Conservation (phyloP, 2,888 invertebrate species). For the Caenorhabditis sp. region DNA sequence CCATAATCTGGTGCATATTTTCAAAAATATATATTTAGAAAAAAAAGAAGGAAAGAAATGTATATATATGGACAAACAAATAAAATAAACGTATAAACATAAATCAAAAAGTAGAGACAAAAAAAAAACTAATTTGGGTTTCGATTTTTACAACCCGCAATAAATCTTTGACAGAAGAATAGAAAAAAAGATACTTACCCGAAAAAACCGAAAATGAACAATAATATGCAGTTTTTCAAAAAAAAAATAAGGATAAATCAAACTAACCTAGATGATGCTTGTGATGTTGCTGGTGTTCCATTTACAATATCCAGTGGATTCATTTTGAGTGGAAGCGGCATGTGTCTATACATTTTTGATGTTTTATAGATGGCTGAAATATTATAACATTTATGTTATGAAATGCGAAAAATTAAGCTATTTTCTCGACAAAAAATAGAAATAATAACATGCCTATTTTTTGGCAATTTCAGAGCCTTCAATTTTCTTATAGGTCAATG, state of each 20-base stretch:
- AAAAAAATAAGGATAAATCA: not conserved
- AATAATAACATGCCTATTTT: too few relatives aligned
- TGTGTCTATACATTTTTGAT: not conserved
- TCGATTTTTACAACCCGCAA: not conserved
- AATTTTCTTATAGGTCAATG: too few relatives aligned
- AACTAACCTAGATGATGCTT: not conserved
- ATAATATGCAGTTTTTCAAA: not conserved
- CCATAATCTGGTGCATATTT: too few relatives aligned
- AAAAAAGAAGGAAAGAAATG: not conserved
- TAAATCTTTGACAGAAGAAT: not conserved
- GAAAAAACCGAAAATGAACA: not conserved
- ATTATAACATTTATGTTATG: too few relatives aligned
- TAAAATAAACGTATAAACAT: not conserved
- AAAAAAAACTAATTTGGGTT: not conserved
- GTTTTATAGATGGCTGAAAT: not conserved
- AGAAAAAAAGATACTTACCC: not conserved
- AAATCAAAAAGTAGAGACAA: constrained; percentile 1
- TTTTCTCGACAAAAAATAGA: too few relatives aligned
- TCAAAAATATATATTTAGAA: too few relatives aligned
- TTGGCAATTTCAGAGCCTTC: too few relatives aligned
- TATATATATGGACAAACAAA: not conserved
- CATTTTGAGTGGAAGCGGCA: not conserved
- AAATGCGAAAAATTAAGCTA: too few relatives aligned
- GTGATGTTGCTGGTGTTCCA: not conserved
- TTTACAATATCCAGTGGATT: not conserved